Percentiles rank a stretch among this genome's conserved stretches.
Evolutionary conservation across 2,888 invertebrate species (phyloP).

Genomic region (Leptinotarsa rubiginosa): DNA sequence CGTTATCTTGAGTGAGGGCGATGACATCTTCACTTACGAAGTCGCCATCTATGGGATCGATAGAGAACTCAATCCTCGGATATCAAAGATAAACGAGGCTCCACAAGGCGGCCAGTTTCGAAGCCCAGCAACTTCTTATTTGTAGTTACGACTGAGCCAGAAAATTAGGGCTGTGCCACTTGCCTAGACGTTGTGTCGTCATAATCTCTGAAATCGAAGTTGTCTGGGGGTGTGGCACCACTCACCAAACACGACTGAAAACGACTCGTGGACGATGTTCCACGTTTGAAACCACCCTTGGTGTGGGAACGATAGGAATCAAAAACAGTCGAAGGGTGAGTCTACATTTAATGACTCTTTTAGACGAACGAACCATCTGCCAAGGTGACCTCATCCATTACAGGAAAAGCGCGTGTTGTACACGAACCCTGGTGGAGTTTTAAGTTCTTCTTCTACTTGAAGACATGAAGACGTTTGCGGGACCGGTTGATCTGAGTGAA

Average conservation of each 20-base stretch:
- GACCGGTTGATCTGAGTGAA: slow-evolving; percentile 25
- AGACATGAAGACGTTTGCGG: slow-evolving; percentile 24
- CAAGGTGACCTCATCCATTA: slow-evolving; percentile 14
- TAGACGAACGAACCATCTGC: neutral
- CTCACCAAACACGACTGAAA: neutral
- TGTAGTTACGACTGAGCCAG: too few relatives aligned
- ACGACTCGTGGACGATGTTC: slow-evolving; percentile 12
- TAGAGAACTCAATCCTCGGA: too few relatives aligned
- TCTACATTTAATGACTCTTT: neutral
- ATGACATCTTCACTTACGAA: too few relatives aligned
- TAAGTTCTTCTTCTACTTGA: neutral
- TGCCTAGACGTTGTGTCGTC: slow-evolving; percentile 7
- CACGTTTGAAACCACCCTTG: neutral
- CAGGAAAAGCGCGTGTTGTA: slow-evolving; percentile 4
- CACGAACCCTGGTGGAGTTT: neutral
- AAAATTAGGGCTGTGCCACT: neutral
- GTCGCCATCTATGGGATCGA: too few relatives aligned
- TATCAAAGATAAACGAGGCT: too few relatives aligned
- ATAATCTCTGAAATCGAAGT: slow-evolving; percentile 9
- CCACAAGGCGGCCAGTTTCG: too few relatives aligned
- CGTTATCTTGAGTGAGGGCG: too few relatives aligned
- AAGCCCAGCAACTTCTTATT: too few relatives aligned
- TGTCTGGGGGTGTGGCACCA: slow-evolving; percentile 12
- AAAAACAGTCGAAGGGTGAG: slow-evolving; percentile 7
- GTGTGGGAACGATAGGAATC: neutral